phyloP scores from a whole-genome alignment of 30 jellyfish, hydroid and myxozoan genomes.

The Calvadosia cruxmelitensis region DNA sequence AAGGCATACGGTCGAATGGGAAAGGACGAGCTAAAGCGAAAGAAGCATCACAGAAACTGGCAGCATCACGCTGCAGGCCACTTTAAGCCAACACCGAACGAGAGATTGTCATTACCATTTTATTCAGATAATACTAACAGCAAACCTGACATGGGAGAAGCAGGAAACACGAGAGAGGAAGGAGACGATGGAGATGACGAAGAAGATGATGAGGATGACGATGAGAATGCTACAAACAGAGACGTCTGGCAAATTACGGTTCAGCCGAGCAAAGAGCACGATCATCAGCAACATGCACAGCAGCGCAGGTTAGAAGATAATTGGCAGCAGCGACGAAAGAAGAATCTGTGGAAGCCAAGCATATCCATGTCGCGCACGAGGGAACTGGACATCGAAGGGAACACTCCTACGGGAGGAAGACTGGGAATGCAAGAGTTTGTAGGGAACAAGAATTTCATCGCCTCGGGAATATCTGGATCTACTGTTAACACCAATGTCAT shows the following conservation, averaged over 20 bases:
- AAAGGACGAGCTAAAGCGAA: not conserved
- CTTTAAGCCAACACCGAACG: not conserved
- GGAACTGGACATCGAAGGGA: not conserved
- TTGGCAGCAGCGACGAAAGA: no score
- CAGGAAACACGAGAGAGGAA: slow-evolving; percentile 4
- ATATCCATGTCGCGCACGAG: not conserved
- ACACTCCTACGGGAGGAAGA: not conserved
- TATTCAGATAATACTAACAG: not conserved
- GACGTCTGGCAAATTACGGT: slow-evolving; percentile 1
- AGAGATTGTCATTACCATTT: not conserved
- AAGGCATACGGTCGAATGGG: no score
- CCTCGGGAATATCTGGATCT: not conserved
- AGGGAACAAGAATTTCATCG: not conserved
- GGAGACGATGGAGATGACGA: slow-evolving; percentile 6
- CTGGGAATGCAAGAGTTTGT: not conserved
- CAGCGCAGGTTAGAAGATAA: not conserved
- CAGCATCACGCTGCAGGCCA: not conserved
- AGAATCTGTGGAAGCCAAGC: not conserved
- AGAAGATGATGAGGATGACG: slow-evolving; percentile 6
- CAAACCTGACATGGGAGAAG: slow-evolving; percentile 9
- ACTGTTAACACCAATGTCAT: not conserved
- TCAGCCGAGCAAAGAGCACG: not conserved
- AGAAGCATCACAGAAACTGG: no score
- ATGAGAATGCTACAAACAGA: slow-evolving; percentile 16
- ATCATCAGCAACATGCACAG: not conserved